Evolutionary conservation across 2,888 invertebrate species (phyloP), one percentile per base, ranked within the genome.

Genomic region (Augochlorella aurata): DNA sequence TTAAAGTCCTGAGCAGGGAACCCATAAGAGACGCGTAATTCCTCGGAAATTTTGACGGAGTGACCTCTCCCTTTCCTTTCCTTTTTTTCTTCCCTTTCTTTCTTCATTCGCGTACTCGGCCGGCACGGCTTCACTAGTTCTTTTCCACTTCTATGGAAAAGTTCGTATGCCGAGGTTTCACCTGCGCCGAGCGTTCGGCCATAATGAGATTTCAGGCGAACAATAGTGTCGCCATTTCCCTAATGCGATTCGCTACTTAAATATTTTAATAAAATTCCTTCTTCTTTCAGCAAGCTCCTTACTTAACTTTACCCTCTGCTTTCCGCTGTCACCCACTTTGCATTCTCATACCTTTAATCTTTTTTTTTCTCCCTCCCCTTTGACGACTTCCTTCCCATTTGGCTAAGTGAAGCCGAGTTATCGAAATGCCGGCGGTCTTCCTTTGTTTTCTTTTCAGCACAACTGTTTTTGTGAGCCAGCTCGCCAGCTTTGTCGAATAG

Each of bases 231-330:
- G 85, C 88, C 87, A 90, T 91, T 91, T 90, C 85, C 90, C 89
- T 91, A 91, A 92, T 91, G 91, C 89, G 85, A 90, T 91, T 91
- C 88, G 85, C 89, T 89, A 91, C 89, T 91, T 89, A 90, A 90
- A 90, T 90, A 90, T 91, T 91, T 91, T 90, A 91, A 91, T 90
- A 89, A 91, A 91, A 90, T 91, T 90, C 84, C 73, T 75, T 86
- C 84, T 79, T 74, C 82, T 79, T 79, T 71, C 81, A 69, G 70
- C 77, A 88, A 85, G 80, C 88, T 85, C 85, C 86, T 88, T 85
- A 87, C 87, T 85, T 87, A 85, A 87, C 87, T 85, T 82, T 73
- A 74, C 71, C 72, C 78, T 63, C 79, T 81, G 74, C 74, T 72
- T 54, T 67, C 76, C 69, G 69, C 74, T 71, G 66, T 77, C 71